These are phyloP conservation scores for Glaucidium brasilianum DNA, from an alignment of 2,113 vertebrate genomes.

Conservation along the genomic window DNA sequence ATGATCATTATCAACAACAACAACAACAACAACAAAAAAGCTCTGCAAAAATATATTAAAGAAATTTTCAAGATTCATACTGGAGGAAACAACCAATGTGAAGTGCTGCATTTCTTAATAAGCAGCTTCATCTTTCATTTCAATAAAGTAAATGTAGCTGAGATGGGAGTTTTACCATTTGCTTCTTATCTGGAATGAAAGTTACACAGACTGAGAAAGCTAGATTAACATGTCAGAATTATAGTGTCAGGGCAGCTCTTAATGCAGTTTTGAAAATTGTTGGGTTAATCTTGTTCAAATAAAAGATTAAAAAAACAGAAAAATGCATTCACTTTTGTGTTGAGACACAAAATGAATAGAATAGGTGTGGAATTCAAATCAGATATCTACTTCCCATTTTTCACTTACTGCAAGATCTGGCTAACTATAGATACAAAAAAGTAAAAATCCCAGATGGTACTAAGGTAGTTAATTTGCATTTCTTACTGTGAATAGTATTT, in stretches of 20 bases:
- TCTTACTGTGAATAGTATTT: not conserved
- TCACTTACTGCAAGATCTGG: not conserved
- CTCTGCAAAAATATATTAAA: not conserved
- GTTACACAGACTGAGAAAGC: not conserved
- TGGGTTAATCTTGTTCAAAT: not conserved
- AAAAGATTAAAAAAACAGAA: not conserved
- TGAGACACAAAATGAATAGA: not conserved
- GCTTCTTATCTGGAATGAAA: not conserved
- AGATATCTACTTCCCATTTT: not conserved
- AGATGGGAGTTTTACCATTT: not conserved
- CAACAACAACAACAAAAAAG: not conserved
- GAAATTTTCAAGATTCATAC: not conserved
- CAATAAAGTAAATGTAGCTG: not conserved
- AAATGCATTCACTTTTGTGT: not conserved
- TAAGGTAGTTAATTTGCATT: not conserved
- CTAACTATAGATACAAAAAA: not conserved
- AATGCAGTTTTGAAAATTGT: not conserved
- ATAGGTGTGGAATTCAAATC: not conserved
- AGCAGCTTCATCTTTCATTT: not conserved
- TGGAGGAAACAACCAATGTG: slow-evolving; percentile 33
- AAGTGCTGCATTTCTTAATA: not conserved
- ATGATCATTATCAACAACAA: not conserved
- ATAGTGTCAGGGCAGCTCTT: not conserved
- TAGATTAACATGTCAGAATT: slow-evolving; percentile 11
- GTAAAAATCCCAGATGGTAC: not conserved